Conservation (phyloP, 2,797 vertebrate genomes). For the Remorina albescens region DNA sequence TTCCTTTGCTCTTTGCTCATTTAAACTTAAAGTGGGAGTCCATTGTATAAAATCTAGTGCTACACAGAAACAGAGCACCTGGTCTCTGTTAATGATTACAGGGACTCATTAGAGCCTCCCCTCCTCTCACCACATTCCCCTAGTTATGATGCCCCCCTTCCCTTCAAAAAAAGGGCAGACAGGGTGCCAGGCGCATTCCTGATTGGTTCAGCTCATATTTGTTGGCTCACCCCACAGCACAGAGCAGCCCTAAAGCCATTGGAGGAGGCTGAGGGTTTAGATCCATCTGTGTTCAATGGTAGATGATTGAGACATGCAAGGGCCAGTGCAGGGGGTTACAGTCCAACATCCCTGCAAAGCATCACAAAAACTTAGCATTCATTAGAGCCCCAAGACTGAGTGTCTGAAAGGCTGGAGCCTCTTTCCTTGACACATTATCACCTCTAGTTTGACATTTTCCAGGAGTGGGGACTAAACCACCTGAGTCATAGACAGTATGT, state of each 20-base stretch:
- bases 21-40: conserved; percentile 61
- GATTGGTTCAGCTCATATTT: conserved; percentile 75
- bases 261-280: conserved; percentile 61
- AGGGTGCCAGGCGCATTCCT: conserved; percentile 79
- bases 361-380: conserved; percentile 56
- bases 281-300: conserved; percentile 78
- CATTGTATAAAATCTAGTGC: conserved; percentile 57
- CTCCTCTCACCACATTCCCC: conserved; percentile 67
- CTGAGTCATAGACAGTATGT: neutral
- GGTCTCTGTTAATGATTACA: conserved; percentile 79
- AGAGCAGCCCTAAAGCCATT: conserved; percentile 66
- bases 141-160: conserved; percentile 54
- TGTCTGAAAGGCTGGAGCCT: conserved; percentile 24
- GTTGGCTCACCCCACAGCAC: conserved; percentile 64
- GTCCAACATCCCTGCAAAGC: conserved; percentile 71
- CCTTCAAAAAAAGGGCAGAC: conserved; percentile 59
- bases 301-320: conserved; percentile 62
- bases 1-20: conserved; percentile 57
- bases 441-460: conserved; percentile 35
- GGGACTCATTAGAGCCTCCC: conserved; percentile 73
- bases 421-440: conserved; percentile 63
- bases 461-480: neutral
- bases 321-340: conserved; percentile 56
- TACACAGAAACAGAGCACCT: conserved; percentile 70
- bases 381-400: conserved; percentile 34